Percentiles rank a stretch among this genome's conserved stretches.
Evolutionary conservation across 2,888 invertebrate species (phyloP).

Genomic region (Dioctria rufipes): DNA sequence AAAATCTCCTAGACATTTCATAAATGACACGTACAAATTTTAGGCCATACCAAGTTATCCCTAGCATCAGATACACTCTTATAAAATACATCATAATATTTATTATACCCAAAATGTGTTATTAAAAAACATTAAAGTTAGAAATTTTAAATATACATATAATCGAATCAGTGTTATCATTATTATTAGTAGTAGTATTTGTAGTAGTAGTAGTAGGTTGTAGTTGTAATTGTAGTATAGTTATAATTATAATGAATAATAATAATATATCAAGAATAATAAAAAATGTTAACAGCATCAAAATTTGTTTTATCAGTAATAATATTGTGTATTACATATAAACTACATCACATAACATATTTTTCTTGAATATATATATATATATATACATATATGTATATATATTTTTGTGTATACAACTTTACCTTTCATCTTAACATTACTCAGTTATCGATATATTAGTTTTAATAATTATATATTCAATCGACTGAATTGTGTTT

Average conservation of each 20-base stretch:
- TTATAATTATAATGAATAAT: background rate
- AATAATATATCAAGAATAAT: conserved; percentile 17
- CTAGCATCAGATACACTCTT: background rate
- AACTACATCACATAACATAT: conserved; percentile 53
- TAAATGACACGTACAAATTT: background rate
- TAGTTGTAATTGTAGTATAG: background rate
- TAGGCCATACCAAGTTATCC: conserved; percentile 32
- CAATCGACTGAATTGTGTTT: background rate
- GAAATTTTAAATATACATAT: conserved; percentile 6
- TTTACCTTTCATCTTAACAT: conserved; percentile 42
- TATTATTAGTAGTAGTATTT: conserved; percentile 26
- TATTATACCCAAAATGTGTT: background rate
- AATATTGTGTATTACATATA: conserved; percentile 44
- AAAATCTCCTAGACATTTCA: background rate
- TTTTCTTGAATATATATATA: conserved; percentile 23
- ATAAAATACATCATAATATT: background rate
- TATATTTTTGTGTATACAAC: conserved; percentile 8
- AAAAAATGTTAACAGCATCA: conserved; percentile 47
- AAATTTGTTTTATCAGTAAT: conserved; percentile 39
- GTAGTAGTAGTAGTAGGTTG: conserved; percentile 14
- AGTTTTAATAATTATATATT: background rate
- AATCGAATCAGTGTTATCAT: conserved; percentile 8
- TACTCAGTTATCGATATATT: conserved; percentile 35
- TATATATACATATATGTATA: too few species aligned
- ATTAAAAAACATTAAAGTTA: conserved; percentile 7